Percentiles rank a stretch among this genome's conserved stretches.
These are phyloP conservation scores for Hesperia comma DNA, from an alignment of 2,888 invertebrate genomes.

Conservation along the genomic window DNA sequence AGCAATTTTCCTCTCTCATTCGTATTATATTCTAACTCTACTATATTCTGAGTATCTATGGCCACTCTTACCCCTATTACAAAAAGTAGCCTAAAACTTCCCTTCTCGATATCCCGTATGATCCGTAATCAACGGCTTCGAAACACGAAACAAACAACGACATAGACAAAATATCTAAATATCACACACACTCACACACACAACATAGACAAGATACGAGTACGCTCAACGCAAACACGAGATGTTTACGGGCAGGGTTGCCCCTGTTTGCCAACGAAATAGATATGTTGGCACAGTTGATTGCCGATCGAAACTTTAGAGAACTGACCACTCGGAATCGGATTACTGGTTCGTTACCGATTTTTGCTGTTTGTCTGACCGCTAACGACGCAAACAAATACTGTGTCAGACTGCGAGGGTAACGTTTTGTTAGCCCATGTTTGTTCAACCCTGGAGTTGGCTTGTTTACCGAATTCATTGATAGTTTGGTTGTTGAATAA, in stretches of 20 bases:
- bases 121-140: constrained; percentile 5
- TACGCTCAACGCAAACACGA: constrained; percentile 38
- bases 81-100: neutral
- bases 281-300: constrained; percentile 77
- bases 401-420: constrained; percentile 51
- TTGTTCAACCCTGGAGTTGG: constrained; percentile 56
- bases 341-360: constrained; percentile 76
- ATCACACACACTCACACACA: constrained; percentile 12
- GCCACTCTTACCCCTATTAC: no score
- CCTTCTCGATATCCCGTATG: neutral
- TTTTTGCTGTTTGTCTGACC: constrained; percentile 74
- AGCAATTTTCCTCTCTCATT: no score
- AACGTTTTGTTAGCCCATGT: constrained; percentile 48
- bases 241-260: constrained; percentile 51
- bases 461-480: constrained; percentile 45
- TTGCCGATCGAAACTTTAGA: constrained; percentile 77
- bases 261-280: constrained; percentile 72
- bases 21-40: no score
- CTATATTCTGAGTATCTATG: no score
- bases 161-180: neutral
- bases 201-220: neutral
- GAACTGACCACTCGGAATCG: constrained; percentile 77
- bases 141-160: constrained; percentile 10
- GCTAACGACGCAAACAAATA: constrained; percentile 71
- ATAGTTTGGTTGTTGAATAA: constrained; percentile 37